phyloP scores from a whole-genome alignment of 1,140 invertebrate species.

The Yoshiicerus persimilis region DNA sequence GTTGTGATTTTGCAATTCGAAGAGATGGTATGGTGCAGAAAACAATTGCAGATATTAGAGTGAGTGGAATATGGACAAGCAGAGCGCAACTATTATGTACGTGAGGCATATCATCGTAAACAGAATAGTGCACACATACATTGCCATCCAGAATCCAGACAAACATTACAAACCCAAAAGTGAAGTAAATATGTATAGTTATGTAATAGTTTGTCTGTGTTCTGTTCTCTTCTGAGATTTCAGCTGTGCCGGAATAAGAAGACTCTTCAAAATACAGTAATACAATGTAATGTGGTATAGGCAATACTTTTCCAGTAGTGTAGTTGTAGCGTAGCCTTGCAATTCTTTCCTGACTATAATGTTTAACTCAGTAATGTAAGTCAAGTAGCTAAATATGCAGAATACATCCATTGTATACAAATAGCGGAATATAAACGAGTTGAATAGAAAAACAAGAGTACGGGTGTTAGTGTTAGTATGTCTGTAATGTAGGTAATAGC shows the following conservation, averaged over 20 bases:
- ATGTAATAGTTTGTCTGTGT: not conserved
- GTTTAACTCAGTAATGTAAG: not conserved
- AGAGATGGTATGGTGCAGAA: not conserved
- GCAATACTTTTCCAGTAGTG: not conserved
- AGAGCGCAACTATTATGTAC: not conserved
- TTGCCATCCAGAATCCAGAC: not conserved
- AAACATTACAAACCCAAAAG: not conserved
- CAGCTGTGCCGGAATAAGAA: not conserved
- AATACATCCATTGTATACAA: not conserved
- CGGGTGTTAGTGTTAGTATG: not conserved
- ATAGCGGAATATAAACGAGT: not conserved
- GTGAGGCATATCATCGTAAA: not conserved
- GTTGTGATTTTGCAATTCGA: not conserved
- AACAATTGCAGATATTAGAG: not conserved
- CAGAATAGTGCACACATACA: not conserved
- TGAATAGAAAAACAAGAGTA: not conserved
- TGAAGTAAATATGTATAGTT: not conserved
- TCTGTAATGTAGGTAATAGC: not conserved
- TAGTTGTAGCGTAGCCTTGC: not conserved
- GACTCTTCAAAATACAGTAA: not conserved
- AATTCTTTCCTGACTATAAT: not conserved
- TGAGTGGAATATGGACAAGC: not conserved
- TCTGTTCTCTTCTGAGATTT: constrained; percentile 6
- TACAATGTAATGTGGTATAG: not conserved
- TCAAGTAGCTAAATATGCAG: not conserved